Evolutionary conservation across 2,797 vertebrate species (phyloP).

Genomic region (Manis javanica): DNA sequence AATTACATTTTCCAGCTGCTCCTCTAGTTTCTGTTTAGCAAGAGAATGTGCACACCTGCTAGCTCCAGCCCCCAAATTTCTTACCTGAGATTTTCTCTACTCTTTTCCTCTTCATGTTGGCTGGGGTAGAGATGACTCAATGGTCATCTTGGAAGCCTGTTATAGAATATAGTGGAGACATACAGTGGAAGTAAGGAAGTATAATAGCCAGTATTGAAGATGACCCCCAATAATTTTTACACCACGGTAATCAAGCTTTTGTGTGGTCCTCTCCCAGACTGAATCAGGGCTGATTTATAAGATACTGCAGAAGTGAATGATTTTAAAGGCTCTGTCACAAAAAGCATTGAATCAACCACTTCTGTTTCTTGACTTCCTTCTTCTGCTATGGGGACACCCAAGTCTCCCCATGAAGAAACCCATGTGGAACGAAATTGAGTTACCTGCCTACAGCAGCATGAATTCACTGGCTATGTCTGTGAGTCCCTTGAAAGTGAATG

Average conservation of each 20-base stretch:
- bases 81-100: background rate
- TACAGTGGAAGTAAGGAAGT: background rate
- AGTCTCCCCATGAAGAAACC: background rate
- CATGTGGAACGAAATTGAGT: background rate
- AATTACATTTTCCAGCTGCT: background rate
- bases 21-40: background rate
- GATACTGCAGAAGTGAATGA: background rate
- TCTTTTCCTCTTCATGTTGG: background rate
- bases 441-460: background rate
- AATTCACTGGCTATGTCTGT: background rate
- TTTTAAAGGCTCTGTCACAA: background rate
- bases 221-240: background rate
- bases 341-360: background rate
- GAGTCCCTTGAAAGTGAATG: background rate
- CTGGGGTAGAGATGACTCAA: background rate
- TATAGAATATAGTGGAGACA: background rate
- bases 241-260: background rate
- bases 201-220: background rate
- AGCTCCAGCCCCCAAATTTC: background rate
- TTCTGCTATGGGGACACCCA: background rate
- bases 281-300: background rate
- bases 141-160: background rate
- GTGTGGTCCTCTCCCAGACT: background rate
- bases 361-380: background rate
- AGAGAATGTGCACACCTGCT: background rate